Percentiles rank a stretch among this genome's conserved stretches.
Evolutionary conservation across 2,888 invertebrate genomes (phyloP).

Genomic region (Tetragonula carbonaria): DNA sequence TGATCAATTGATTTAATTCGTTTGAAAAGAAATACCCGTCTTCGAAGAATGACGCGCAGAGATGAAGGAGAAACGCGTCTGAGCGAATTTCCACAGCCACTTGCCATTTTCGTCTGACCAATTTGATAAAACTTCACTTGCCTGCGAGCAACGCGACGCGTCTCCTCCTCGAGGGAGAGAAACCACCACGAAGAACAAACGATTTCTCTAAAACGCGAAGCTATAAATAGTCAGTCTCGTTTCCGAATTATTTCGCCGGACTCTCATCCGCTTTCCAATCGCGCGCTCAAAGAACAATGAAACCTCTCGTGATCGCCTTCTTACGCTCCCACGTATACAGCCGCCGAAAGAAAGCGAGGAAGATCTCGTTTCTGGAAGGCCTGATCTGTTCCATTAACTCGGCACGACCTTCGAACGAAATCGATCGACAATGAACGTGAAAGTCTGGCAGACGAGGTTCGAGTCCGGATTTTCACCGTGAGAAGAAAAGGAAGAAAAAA

Average conservation of each 20-base stretch:
- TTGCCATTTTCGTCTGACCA: no score
- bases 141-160: no score
- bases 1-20: not conserved
- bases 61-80: no score
- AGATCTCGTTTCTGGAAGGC: not conserved
- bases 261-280: not conserved
- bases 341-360: not conserved
- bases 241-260: not conserved
- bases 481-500: not conserved
- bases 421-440: constrained; percentile 5
- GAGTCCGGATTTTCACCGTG: constrained; percentile 1
- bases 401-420: constrained; percentile 7
- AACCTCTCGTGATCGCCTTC: not conserved
- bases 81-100: no score
- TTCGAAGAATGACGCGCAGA: not conserved
- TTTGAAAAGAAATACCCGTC: not conserved
- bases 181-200: not conserved
- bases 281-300: not conserved
- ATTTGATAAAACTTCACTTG: no score
- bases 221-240: not conserved
- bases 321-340: not conserved
- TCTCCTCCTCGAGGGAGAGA: no score
- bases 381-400: not conserved
- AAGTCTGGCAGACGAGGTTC: constrained; percentile 1
- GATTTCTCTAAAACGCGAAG: not conserved